Evolutionary conservation across 2,797 vertebrate species (phyloP).

Genomic region (Leptodactylus fallax): DNA sequence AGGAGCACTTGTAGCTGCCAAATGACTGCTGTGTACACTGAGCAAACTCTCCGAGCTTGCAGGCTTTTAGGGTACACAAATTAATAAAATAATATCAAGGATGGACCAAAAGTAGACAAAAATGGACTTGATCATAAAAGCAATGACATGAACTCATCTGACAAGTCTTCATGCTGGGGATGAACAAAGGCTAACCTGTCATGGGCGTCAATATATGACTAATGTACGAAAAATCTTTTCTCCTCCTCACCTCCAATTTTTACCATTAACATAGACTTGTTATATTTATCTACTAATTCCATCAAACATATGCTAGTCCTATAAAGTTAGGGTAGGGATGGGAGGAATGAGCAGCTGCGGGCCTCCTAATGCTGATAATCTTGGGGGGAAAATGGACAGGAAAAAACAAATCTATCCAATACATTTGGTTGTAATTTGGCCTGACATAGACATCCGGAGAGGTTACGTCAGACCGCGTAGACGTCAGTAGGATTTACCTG

Average conservation of each 20-base stretch:
- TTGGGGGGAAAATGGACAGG: no score
- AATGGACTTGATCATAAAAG: slow-evolving; percentile 1
- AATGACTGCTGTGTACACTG: slow-evolving; percentile 34
- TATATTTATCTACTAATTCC: no score
- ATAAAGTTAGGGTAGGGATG: no score
- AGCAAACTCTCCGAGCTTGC: slow-evolving; percentile 18
- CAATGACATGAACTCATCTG: not conserved
- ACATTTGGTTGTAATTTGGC: no score
- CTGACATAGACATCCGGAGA: no score
- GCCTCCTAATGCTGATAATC: no score
- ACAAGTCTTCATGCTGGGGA: not conserved
- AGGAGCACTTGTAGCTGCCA: slow-evolving; percentile 43
- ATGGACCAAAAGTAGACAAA: not conserved
- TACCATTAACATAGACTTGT: no score
- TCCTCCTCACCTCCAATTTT: not conserved
- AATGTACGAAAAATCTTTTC: not conserved
- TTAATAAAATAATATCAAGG: slow-evolving; percentile 28
- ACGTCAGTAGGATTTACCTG: no score
- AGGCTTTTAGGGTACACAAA: slow-evolving; percentile 35
- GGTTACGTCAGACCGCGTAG: no score
- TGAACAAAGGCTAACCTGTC: not conserved
- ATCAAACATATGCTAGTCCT: no score
- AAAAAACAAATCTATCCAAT: no score
- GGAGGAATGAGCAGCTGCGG: no score
- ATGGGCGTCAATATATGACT: not conserved